Base-by-base conservation (phyloP, 2,113 vertebrate genomes). In the Oxygymnocypris stewartii region DNA sequence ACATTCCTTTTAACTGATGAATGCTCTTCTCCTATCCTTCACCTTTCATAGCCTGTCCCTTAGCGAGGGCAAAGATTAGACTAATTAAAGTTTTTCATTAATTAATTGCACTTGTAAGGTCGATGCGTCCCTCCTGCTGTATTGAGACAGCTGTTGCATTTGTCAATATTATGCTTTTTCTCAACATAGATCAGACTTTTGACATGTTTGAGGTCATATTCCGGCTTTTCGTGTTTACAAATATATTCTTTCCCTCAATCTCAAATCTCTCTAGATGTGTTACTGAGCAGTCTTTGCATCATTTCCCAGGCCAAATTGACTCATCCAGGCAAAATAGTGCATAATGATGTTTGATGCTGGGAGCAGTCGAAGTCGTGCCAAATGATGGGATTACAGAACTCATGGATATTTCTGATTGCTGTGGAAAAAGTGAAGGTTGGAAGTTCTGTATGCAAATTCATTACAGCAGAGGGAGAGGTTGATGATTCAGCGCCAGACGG, bases 391-490 rank as follows among this genome's bases (percentile, higher is more conserved):
- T 82, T 51, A 69, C 23, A 11, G 63, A 63, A 47, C 80, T 82
- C 44, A 1, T 82, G 80, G 44, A 71, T 49, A 28, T 81, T 71
- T 20, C 65, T 82, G 61, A 82, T 82, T 69, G 28, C 44, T 82
- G 63, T 71, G 28, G 44, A 71, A 71, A 82, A 35, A 78, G 63
- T 69, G 44, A 82, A 51, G 63, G 63, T 51, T 82, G 25, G 61
- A 63, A 82, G 63, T 69, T 51, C 42, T 82, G 80, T 51, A 82
- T 82, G 80, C 80, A 82, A 71, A 85, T 77, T n/a, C 20, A 0
- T 77, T 75, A 4, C 37, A 47, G 57, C 57, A 63, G 42, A 79
- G 35, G 69, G 79, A 75, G 51, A 82, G 42, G 31, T 61, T 82
- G 80, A 35, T 78, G 44, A 83, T 65, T 78, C 79, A 78, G 86